A percentile compares a stretch with the other conserved stretches of the same genome.
phyloP scores from a whole-genome alignment of 2,888 invertebrate species.

The Pristionchus maxplancki region DNA sequence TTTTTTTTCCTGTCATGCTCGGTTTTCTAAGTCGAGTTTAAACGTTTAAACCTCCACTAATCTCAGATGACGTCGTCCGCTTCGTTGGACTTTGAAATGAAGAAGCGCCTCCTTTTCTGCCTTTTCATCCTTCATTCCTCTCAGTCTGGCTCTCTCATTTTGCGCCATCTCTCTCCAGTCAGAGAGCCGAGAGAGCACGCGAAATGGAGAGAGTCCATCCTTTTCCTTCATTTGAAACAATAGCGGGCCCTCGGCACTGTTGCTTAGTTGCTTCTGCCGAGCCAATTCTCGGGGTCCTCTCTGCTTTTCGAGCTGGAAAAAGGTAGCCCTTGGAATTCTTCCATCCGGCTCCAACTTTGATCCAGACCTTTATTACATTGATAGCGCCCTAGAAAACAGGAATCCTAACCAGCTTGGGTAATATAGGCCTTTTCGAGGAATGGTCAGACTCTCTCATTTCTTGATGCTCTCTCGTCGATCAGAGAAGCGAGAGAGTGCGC shows the following conservation, averaged over 20 bases:
- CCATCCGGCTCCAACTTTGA: too few species aligned
- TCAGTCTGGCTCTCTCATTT: not conserved
- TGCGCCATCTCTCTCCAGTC: not conserved
- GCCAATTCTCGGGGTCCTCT: not conserved
- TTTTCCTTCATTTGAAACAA: conserved; percentile 23
- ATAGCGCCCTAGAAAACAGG: too few species aligned
- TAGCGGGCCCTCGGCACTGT: not conserved
- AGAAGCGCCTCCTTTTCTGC: not conserved
- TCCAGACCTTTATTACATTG: too few species aligned
- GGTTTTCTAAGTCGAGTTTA: not conserved
- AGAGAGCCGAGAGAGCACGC: not conserved
- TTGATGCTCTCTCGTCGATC: too few species aligned
- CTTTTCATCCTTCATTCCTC: not conserved
- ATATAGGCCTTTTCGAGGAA: too few species aligned
- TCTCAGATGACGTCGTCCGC: not conserved
- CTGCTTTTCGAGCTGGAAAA: not conserved
- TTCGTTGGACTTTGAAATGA: conserved; percentile 21
- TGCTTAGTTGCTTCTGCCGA: not conserved
- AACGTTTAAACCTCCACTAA: not conserved
- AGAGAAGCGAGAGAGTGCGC: too few species aligned
- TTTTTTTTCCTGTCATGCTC: not conserved
- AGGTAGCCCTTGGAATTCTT: not conserved
- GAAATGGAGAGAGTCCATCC: not conserved
- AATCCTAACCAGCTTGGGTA: too few species aligned
- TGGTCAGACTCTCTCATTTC: too few species aligned